Conservation (phyloP, 2,113 vertebrate species). For the Aspidoscelis tigris region DNA sequence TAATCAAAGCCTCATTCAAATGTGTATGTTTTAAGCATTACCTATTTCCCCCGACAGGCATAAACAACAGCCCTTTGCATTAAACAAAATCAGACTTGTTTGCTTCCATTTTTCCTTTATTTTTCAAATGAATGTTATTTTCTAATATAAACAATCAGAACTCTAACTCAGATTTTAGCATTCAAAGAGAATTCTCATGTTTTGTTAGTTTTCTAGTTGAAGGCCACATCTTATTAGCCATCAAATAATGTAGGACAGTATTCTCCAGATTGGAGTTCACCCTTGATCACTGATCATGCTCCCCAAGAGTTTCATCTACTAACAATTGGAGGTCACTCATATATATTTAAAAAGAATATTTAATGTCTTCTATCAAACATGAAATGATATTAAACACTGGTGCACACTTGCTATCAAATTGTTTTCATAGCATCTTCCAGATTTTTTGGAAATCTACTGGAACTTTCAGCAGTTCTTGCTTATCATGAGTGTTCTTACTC, state of each 20-base stretch:
- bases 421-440: background rate
- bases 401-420: background rate
- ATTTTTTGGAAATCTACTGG: background rate
- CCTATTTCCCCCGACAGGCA: background rate
- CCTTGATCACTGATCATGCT: too few species aligned
- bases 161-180: background rate
- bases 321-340: too few species aligned
- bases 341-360: background rate
- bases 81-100: background rate
- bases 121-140: background rate
- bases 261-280: too few species aligned
- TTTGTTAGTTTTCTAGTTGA: too few species aligned
- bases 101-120: background rate
- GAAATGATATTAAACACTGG: background rate
- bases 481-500: background rate
- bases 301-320: too few species aligned
- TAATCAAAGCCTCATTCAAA: background rate
- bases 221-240: background rate
- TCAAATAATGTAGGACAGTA: background rate
- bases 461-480: background rate
- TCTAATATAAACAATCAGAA: background rate
- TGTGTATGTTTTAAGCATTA: background rate
- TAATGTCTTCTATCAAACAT: background rate
- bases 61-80: background rate
- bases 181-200: background rate